These are phyloP conservation scores for Novumbra hubbsi DNA, from an alignment of 2,797 vertebrate species.

Conservation along the genomic window DNA sequence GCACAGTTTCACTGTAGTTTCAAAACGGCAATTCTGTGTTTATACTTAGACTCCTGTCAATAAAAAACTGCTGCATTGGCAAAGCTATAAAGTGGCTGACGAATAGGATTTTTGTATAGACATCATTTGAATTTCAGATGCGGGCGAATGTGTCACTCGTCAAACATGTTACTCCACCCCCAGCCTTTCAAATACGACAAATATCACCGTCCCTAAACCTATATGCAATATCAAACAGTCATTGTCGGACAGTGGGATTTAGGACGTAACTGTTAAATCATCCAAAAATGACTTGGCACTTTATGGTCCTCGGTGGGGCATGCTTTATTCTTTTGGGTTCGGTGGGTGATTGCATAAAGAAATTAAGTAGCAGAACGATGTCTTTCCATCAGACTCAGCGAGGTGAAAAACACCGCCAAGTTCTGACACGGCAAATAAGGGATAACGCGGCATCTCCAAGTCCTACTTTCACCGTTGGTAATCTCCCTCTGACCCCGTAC, in stretches of 20 bases:
- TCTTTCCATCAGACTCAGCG: constrained; percentile 44
- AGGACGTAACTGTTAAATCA: not conserved
- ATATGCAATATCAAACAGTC: not conserved
- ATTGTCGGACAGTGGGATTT: not conserved
- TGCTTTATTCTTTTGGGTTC: constrained; percentile 34
- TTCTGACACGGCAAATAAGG: constrained; percentile 43
- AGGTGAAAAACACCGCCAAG: constrained; percentile 20
- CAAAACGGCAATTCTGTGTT: too few species aligned
- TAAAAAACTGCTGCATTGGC: not conserved
- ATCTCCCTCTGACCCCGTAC: constrained; percentile 44
- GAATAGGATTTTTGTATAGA: not conserved
- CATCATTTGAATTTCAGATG: constrained; percentile 48
- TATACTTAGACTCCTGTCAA: not conserved
- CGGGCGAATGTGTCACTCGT: constrained; percentile 42
- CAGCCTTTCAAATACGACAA: constrained; percentile 17
- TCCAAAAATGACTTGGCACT: constrained; percentile 53
- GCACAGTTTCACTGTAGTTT: too few species aligned
- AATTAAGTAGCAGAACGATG: constrained; percentile 33
- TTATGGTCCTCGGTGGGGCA: constrained; percentile 31
- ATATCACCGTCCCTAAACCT: not conserved
- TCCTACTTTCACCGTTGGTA: constrained; percentile 57
- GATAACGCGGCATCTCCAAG: constrained; percentile 37
- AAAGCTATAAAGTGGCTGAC: not conserved
- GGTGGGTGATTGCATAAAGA: constrained; percentile 7
- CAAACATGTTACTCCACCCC: constrained; percentile 36